phyloP scores from a whole-genome alignment of 1,140 invertebrate genomes.

The Gryllus bimaculatus region DNA sequence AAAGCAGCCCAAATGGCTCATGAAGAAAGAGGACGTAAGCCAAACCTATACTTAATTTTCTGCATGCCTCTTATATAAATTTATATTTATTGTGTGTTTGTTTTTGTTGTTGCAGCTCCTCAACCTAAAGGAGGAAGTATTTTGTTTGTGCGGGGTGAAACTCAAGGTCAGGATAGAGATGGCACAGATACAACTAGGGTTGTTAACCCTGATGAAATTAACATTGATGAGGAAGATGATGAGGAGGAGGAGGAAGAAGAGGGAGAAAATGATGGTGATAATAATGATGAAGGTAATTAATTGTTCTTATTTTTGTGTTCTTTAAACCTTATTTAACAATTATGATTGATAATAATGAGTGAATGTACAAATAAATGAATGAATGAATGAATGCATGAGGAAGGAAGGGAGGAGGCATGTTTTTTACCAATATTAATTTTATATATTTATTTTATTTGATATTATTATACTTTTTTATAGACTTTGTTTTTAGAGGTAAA shows the following conservation, averaged over 20 bases:
- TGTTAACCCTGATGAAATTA: slow-evolving; percentile 89
- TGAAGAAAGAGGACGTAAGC: slow-evolving; percentile 12
- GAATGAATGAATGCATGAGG: too few species aligned
- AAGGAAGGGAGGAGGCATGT: too few species aligned
- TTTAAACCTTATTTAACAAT: slow-evolving; percentile 7
- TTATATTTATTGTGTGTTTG: not conserved
- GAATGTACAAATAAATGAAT: too few species aligned
- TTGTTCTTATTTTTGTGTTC: not conserved
- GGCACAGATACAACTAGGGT: slow-evolving; percentile 53
- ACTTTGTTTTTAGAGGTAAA: too few species aligned
- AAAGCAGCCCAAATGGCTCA: slow-evolving; percentile 51
- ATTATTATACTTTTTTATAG: too few species aligned
- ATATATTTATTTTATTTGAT: too few species aligned
- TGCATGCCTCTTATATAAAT: not conserved
- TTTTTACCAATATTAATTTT: too few species aligned
- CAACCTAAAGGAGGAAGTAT: slow-evolving; percentile 53
- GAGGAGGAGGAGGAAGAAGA: slow-evolving; percentile 53
- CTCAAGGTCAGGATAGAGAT: slow-evolving; percentile 63
- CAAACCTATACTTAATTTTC: not conserved
- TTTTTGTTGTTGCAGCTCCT: slow-evolving; percentile 2
- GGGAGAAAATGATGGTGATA: slow-evolving; percentile 37
- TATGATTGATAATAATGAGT: not conserved
- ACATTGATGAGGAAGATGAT: slow-evolving; percentile 74
- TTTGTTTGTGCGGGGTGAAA: slow-evolving; percentile 76
- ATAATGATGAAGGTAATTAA: slow-evolving; percentile 16